phyloP scores from a whole-genome alignment of 23 tunicate species.

The Trididemnum clinides region DNA sequence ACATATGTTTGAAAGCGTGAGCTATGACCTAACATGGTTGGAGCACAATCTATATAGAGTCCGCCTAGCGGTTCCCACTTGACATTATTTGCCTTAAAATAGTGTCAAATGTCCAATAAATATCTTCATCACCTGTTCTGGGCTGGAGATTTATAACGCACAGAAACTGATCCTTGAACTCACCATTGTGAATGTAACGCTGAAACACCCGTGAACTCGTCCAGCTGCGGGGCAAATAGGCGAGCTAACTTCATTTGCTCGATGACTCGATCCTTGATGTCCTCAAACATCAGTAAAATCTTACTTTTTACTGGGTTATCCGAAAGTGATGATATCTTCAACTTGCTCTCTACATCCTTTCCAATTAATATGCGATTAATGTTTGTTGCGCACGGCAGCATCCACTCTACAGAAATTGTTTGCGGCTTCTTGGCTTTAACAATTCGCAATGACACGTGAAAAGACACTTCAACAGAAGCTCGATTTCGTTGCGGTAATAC shows the following conservation, averaged over 20 bases:
- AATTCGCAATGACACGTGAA: slow-evolving; percentile 24
- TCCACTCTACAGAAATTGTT: slow-evolving; percentile 18
- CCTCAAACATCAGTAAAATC: not conserved
- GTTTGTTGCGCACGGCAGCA: slow-evolving; percentile 13
- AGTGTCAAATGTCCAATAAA: slow-evolving; percentile 14
- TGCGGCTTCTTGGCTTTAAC: slow-evolving; percentile 19
- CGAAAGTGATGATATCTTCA: not conserved
- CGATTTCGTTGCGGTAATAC: slow-evolving; percentile 10
- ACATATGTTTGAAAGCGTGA: slow-evolving; percentile 37
- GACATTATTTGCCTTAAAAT: not conserved
- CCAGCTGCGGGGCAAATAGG: not conserved
- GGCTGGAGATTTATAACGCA: slow-evolving; percentile 5
- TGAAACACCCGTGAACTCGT: not conserved
- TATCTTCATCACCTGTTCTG: slow-evolving; percentile 29
- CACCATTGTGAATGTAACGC: slow-evolving; percentile 31
- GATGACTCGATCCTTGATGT: slow-evolving; percentile 20
- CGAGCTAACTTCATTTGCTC: not conserved
- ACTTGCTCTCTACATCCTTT: slow-evolving; percentile 1
- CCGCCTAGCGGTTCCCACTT: slow-evolving; percentile 34
- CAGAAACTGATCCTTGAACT: slow-evolving; percentile 12
- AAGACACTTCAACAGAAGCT: slow-evolving; percentile 12
- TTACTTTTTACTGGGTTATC: not conserved
- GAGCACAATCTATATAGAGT: slow-evolving; percentile 41
- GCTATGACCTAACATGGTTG: slow-evolving; percentile 43
- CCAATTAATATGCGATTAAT: slow-evolving; percentile 17